phyloP scores from a whole-genome alignment of 2,113 vertebrate species.

The Gallinago media region DNA sequence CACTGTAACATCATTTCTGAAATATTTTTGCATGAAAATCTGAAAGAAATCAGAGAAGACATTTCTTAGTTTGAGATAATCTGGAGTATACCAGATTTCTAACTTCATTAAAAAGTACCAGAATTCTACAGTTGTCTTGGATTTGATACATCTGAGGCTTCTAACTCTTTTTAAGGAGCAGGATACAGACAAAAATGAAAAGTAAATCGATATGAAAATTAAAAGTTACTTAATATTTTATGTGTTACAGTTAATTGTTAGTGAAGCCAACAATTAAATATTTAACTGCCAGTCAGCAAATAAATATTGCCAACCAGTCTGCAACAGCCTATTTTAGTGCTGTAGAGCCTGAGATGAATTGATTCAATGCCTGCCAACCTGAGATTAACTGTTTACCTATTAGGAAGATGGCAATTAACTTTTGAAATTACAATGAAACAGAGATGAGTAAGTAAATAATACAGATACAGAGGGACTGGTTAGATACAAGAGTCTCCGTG shows the following conservation, averaged over 20 bases:
- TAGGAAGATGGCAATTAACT: constrained; percentile 26
- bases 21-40: background rate
- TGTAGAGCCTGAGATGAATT: background rate
- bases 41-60: background rate
- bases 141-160: background rate
- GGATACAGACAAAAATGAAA: background rate
- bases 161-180: background rate
- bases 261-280: constrained; percentile 29
- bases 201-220: background rate
- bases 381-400: constrained; percentile 37
- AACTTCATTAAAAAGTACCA: background rate
- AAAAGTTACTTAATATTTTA: background rate
- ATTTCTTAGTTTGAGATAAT: background rate
- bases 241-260: background rate
- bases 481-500: background rate
- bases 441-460: constrained; percentile 17
- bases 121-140: background rate
- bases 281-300: constrained; percentile 27
- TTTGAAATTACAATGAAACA: background rate
- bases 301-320: background rate
- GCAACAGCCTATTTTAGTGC: background rate
- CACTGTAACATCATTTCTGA: background rate
- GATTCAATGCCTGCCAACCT: constrained; percentile 13
- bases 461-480: background rate
- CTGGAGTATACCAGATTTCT: background rate